Conservation (phyloP, 2,797 vertebrate species). For the Poecilia wingei region DNA sequence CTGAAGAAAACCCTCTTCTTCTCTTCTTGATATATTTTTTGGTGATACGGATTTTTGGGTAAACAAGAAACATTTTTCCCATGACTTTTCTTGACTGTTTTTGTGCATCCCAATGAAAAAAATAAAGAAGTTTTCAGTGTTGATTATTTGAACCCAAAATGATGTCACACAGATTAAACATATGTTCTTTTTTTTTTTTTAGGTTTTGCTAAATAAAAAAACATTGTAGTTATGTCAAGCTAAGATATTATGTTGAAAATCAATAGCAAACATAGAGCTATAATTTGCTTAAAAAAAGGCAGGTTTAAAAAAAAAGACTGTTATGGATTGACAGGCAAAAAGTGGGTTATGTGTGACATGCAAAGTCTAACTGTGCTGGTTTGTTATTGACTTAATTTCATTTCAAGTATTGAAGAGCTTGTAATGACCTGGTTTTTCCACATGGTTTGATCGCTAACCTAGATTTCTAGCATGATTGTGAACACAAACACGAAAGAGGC, state of each 20-base stretch:
- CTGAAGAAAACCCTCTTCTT: slow-evolving; percentile 27
- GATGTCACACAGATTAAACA: neutral
- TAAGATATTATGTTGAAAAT: neutral
- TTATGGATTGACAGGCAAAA: neutral
- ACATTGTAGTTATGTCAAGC: neutral
- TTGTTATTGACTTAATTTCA: slow-evolving; percentile 53
- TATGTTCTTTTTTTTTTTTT: neutral
- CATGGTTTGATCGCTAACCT: slow-evolving; percentile 60
- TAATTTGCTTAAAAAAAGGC: no score
- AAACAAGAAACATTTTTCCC: neutral
- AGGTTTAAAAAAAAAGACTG: neutral
- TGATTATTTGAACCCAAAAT: neutral
- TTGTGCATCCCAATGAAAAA: neutral
- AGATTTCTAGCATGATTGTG: slow-evolving; percentile 46
- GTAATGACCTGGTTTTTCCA: slow-evolving; percentile 63
- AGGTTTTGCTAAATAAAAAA: neutral
- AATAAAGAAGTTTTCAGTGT: neutral
- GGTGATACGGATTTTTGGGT: slow-evolving; percentile 26
- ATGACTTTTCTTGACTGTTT: neutral
- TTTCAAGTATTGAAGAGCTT: slow-evolving; percentile 55
- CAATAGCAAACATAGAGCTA: neutral
- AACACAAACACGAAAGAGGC: slow-evolving; percentile 60
- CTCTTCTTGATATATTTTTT: slow-evolving; percentile 41
- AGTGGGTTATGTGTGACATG: neutral
- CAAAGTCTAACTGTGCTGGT: neutral